Percentiles rank a stretch among this genome's conserved stretches.
These are phyloP conservation scores for Plebejus anna DNA, from an alignment of 2,888 invertebrate species.

Conservation along the genomic window DNA sequence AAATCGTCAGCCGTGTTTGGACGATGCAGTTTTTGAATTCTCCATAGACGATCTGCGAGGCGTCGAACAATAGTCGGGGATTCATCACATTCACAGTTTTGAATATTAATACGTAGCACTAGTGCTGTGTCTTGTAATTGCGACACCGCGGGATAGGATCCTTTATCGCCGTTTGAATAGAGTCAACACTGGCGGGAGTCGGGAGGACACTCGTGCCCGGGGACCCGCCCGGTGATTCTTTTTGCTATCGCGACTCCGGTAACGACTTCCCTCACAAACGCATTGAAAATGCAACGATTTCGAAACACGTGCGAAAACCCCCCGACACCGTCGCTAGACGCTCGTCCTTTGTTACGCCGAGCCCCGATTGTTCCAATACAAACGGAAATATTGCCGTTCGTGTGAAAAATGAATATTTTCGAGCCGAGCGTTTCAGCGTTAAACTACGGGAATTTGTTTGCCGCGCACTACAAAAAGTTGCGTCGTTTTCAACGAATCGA, in stretches of 20 bases:
- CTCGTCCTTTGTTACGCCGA: constrained; percentile 53
- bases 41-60: constrained; percentile 11
- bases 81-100: constrained; percentile 20
- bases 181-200: constrained; percentile 14
- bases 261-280: constrained; percentile 63
- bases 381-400: constrained; percentile 59
- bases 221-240: constrained; percentile 48
- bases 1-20: constrained; percentile 3
- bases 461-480: constrained; percentile 40
- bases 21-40: constrained; percentile 14
- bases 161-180: constrained; percentile 1
- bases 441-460: constrained; percentile 39
- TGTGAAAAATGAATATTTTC: constrained; percentile 61
- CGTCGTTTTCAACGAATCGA: constrained; percentile 39
- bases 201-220: constrained; percentile 48
- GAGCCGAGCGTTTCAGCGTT: constrained; percentile 43
- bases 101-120: constrained; percentile 25
- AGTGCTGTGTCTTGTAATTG: constrained; percentile 24
- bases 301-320: constrained; percentile 52
- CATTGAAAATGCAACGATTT: constrained; percentile 55
- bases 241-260: constrained; percentile 57
- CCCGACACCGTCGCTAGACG: constrained; percentile 44
- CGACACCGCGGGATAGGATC: constrained; percentile 14
- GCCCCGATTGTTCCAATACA: constrained; percentile 63
- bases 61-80: constrained; percentile 20